These are phyloP conservation scores for Yponomeuta malinellus DNA, from an alignment of 2,888 invertebrate species.

Conservation along the genomic window DNA sequence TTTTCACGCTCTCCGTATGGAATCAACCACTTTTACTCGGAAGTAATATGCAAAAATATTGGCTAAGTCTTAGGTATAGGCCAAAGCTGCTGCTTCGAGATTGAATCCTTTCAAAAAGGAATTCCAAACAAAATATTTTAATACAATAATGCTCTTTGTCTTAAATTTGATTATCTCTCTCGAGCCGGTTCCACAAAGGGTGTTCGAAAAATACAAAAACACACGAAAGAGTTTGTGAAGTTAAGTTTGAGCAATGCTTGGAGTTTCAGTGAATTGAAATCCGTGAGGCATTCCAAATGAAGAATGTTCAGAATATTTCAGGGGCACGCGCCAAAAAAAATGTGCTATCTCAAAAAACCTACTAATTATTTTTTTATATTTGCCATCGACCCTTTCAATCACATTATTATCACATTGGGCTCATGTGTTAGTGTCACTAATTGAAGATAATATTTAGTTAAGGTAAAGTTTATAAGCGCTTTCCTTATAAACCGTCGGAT, in stretches of 20 bases:
- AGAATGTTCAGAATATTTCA: not conserved
- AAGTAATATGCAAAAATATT: no score
- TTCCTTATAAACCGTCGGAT: no score
- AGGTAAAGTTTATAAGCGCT: no score
- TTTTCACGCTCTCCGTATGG: not conserved
- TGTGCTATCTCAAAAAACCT: no score
- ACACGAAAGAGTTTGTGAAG: not conserved
- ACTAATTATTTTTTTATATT: no score
- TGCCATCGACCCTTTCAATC: no score
- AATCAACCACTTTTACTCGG: no score
- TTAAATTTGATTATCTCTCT: not conserved
- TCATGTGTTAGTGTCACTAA: no score
- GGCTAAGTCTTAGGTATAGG: not conserved
- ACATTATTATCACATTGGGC: no score
- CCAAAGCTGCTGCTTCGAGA: not conserved
- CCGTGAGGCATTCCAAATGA: not conserved
- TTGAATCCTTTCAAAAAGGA: not conserved
- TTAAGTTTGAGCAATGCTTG: not conserved
- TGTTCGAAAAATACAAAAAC: not conserved
- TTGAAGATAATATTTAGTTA: no score
- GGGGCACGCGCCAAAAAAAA: not conserved
- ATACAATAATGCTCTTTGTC: not conserved
- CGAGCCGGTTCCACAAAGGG: not conserved
- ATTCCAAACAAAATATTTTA: not conserved
- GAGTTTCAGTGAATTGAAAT: not conserved